A percentile compares a stretch with the other conserved stretches of the same genome.
These are phyloP conservation scores for Drosophila pseudoobscura DNA, from an alignment of 1,140 invertebrate species.

Conservation along the genomic window DNA sequence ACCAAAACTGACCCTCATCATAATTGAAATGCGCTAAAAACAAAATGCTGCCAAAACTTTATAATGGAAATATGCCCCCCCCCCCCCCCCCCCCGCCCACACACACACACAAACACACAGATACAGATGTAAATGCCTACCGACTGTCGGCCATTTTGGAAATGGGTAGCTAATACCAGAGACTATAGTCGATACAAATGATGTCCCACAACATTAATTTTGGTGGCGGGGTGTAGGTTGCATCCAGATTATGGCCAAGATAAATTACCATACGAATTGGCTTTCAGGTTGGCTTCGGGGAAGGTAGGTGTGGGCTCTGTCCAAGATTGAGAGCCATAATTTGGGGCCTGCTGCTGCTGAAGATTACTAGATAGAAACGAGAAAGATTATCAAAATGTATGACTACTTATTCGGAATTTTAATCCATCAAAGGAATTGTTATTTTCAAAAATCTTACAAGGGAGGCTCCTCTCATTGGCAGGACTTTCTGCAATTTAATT, in stretches of 20 bases:
- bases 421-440: too few relatives aligned
- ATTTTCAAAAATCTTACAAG: too few relatives aligned
- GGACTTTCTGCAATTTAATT: too few relatives aligned
- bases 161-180: conserved; percentile 31
- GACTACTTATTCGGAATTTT: too few relatives aligned
- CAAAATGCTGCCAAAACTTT: conserved; percentile 61
- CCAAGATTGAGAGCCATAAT: too few relatives aligned
- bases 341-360: too few relatives aligned
- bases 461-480: too few relatives aligned
- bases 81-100: not conserved
- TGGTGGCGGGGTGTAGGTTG: conserved; percentile 8
- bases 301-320: too few relatives aligned
- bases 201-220: conserved; percentile 29
- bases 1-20: conserved; percentile 65
- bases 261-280: conserved; percentile 36
- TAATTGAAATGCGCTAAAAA: conserved; percentile 74
- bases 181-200: conserved; percentile 44
- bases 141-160: conserved; percentile 38
- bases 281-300: too few relatives aligned
- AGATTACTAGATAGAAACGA: too few relatives aligned
- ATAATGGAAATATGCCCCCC: conserved; percentile 42
- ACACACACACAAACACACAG: not conserved
- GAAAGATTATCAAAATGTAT: too few relatives aligned
- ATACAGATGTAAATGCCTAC: not conserved
- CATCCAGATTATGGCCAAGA: conserved; percentile 30